Percentiles rank a stretch among this genome's conserved stretches.
Evolutionary conservation across 2,113 vertebrate species (phyloP).

Genomic region (Grantiella picta): DNA sequence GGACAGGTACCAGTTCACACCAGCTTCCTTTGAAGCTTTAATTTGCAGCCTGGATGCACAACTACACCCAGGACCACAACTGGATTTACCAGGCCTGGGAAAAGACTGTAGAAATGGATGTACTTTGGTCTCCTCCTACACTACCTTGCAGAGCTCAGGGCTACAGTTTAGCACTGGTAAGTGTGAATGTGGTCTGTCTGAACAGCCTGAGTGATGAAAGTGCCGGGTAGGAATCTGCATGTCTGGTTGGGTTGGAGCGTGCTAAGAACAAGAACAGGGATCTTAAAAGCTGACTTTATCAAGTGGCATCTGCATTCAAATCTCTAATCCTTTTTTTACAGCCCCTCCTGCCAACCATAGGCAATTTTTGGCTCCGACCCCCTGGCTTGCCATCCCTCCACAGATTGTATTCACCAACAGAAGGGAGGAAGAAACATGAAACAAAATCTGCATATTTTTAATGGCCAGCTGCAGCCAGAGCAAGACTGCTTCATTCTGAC

Average conservation of each 20-base stretch:
- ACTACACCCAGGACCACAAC: conserved; percentile 37
- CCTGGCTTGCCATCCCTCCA: not conserved
- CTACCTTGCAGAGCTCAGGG: not conserved
- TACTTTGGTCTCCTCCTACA: conserved; percentile 13
- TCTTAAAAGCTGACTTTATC: not conserved
- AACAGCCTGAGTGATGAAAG: not conserved
- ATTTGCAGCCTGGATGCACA: conserved; percentile 39
- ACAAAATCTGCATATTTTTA: not conserved
- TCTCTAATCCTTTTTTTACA: not conserved
- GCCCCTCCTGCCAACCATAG: not conserved
- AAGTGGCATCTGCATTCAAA: not conserved
- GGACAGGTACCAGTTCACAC: conserved; percentile 28
- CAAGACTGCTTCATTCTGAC: not conserved
- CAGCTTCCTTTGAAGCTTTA: conserved; percentile 53
- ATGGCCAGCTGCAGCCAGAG: not conserved
- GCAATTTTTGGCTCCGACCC: not conserved
- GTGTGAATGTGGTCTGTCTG: not conserved
- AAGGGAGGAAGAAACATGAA: not conserved
- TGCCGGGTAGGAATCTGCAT: not conserved
- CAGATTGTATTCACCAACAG: not conserved
- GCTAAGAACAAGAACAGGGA: not conserved
- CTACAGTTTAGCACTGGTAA: not conserved
- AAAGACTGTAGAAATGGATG: not conserved
- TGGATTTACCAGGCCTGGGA: conserved; percentile 31
- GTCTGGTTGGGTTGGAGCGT: fast-evolving